phyloP scores from a whole-genome alignment of 1,140 invertebrate species.

The Meloidogyne chitwoodi region DNA sequence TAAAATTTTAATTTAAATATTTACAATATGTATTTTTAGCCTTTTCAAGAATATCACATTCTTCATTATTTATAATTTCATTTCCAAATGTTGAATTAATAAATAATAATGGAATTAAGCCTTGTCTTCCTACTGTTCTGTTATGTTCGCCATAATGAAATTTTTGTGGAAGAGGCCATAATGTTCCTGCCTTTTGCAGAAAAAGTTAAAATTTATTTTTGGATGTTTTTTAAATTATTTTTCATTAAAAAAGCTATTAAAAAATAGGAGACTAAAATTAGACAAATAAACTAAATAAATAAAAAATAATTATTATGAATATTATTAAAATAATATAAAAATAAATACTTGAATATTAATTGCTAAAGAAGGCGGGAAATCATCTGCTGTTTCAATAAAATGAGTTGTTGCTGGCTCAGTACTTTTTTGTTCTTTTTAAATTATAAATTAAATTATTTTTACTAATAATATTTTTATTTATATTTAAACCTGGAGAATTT shows the following conservation, averaged over 20 bases:
- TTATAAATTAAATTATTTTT: neutral
- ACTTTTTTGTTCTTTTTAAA: neutral
- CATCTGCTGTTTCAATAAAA: neutral
- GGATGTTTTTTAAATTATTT: neutral
- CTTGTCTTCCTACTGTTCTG: conserved; percentile 30
- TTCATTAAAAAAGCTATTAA: no score
- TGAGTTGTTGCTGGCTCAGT: neutral
- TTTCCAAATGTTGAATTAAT: neutral
- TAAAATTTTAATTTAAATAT: neutral
- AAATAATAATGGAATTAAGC: neutral
- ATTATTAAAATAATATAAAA: no score
- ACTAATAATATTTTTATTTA: neutral
- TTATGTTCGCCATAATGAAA: conserved; percentile 36
- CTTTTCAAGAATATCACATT: conserved; percentile 40
- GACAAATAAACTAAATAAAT: no score
- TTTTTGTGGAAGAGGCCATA: conserved; percentile 56
- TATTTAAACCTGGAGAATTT: neutral
- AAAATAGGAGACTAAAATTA: no score
- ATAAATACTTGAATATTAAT: neutral
- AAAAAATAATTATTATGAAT: no score
- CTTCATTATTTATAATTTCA: conserved; percentile 10
- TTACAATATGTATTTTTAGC: conserved; percentile 39
- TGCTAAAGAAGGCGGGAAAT: neutral
- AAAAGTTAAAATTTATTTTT: neutral
- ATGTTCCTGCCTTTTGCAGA: conserved; percentile 33